Conservation (phyloP, 2,113 vertebrate species). For the Hassar affinis region DNA sequence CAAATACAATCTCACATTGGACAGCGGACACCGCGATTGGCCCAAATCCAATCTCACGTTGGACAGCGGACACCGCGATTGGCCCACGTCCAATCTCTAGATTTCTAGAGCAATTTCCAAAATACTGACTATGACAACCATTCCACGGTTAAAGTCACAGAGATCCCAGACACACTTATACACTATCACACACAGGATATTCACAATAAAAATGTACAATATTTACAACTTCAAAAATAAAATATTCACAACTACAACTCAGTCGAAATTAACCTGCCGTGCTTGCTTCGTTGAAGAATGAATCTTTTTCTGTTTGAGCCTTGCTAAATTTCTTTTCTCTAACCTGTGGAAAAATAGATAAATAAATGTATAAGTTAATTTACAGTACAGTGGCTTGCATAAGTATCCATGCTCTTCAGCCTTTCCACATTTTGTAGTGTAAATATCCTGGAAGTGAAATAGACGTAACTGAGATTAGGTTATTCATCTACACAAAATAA, state of each 20-base stretch:
- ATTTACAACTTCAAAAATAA: background rate
- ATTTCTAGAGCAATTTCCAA: no score
- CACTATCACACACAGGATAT: background rate
- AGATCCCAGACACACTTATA: no score
- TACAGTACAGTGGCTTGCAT: background rate
- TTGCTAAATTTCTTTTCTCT: constrained; percentile 63
- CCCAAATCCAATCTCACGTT: no score
- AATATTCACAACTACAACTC: background rate
- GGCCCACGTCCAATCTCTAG: no score
- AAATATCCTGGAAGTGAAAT: background rate
- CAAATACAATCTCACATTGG: no score
- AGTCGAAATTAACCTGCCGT: constrained; percentile 70
- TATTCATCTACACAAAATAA: background rate
- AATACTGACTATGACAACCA: no score
- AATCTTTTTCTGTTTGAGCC: constrained; percentile 70
- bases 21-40: no score
- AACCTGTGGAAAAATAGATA: constrained; percentile 57
- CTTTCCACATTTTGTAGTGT: background rate
- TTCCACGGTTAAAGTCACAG: no score
- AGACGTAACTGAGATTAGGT: background rate
- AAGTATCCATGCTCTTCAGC: background rate
- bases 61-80: no score
- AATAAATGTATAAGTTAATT: background rate
- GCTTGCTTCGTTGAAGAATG: constrained; percentile 63
- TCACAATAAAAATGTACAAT: background rate